Percentiles rank a stretch among this genome's conserved stretches.
phyloP scores from a whole-genome alignment of 2,797 vertebrate species.

The Sternotherus odoratus region DNA sequence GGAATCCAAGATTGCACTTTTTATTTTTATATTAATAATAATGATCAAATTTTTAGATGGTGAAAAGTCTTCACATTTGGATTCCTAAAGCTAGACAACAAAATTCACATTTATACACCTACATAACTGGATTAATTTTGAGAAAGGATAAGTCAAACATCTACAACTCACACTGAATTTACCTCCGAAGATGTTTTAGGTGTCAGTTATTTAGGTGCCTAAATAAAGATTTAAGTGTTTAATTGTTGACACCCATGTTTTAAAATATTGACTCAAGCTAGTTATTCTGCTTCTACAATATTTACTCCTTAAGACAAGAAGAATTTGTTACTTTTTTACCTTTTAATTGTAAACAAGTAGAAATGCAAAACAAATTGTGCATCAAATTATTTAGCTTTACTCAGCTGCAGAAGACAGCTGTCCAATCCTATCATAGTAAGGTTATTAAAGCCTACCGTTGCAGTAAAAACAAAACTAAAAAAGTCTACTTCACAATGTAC shows the following conservation, averaged over 20 bases:
- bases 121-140: not conserved
- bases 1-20: not conserved
- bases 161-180: not conserved
- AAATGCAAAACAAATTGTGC: constrained; percentile 59
- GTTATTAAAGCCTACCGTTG: constrained; percentile 12
- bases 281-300: constrained; percentile 1
- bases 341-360: constrained; percentile 18
- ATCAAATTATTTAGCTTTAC: constrained; percentile 52
- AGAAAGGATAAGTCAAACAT: not conserved
- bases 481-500: constrained; percentile 10
- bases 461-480: not conserved
- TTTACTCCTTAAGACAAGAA: not conserved
- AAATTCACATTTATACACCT: not conserved
- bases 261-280: not conserved
- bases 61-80: not conserved
- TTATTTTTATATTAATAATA: not conserved
- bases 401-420: constrained; percentile 57
- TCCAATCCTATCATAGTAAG: constrained; percentile 68
- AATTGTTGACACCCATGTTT: not conserved
- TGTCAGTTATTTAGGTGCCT: not conserved
- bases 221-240: not conserved
- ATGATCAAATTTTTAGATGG: not conserved
- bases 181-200: not conserved
- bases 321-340: not conserved
- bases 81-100: not conserved